Evolutionary conservation across 2,797 vertebrate genomes (phyloP).

Genomic region (Sphenodon punctatus): DNA sequence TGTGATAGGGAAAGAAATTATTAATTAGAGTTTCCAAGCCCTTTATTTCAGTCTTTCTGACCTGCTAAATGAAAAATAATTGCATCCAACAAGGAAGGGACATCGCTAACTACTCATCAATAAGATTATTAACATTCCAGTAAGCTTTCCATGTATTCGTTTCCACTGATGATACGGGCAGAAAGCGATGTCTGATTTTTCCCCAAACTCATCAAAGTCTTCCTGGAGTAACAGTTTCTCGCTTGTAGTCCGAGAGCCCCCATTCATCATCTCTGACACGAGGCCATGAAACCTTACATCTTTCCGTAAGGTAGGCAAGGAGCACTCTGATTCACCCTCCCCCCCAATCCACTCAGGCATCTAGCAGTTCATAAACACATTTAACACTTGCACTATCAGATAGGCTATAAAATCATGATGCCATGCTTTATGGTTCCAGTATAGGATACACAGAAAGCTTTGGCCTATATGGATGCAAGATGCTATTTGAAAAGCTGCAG

Average conservation of each 20-base stretch:
- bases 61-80: constrained; percentile 53
- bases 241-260: neutral
- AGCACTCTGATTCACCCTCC: neutral
- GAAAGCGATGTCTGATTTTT: neutral
- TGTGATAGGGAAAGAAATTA: neutral
- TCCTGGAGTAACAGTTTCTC: constrained; percentile 13
- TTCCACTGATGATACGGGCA: constrained; percentile 8
- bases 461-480: neutral
- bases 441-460: too few relatives aligned
- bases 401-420: neutral
- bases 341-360: neutral
- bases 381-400: neutral
- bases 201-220: constrained; percentile 13
- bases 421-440: fast-evolving
- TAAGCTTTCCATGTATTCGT: constrained; percentile 26
- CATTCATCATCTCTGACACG: constrained; percentile 29
- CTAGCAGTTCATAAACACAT: neutral
- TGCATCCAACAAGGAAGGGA: constrained; percentile 11
- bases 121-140: constrained; percentile 14
- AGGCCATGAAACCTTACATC: neutral
- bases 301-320: neutral
- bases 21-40: neutral
- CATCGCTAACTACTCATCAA: constrained; percentile 30
- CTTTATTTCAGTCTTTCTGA: constrained; percentile 17
- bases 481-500: neutral